Evolutionary conservation across 64 coral and sea anemone species (phyloP).

Genomic region (Stichodactyla helianthus): DNA sequence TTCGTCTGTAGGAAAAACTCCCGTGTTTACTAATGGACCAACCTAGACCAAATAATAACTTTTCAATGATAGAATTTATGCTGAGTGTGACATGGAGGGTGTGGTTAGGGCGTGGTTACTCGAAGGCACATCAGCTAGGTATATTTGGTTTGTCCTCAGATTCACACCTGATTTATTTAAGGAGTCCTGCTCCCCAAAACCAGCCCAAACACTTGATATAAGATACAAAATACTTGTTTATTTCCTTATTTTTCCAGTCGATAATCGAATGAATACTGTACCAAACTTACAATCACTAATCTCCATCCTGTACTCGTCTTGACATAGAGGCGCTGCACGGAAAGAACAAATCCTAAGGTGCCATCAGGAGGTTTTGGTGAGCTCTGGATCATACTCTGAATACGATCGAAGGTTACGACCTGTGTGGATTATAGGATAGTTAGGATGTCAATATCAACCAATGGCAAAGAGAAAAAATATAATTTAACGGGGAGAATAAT

Average conservation of each 20-base stretch:
- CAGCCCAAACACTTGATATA: no score
- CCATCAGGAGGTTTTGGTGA: slow-evolving; percentile 24
- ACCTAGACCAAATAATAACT: not conserved
- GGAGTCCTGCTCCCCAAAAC: no score
- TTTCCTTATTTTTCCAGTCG: not conserved
- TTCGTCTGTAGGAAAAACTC: not conserved
- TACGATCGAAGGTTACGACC: slow-evolving; percentile 22
- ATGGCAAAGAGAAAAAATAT: no score
- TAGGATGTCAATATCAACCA: not conserved
- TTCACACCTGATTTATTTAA: no score
- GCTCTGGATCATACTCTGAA: slow-evolving; percentile 11
- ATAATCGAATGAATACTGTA: not conserved
- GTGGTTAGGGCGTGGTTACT: no score
- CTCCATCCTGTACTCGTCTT: slow-evolving; percentile 60
- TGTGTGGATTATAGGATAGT: not conserved
- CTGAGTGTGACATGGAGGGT: no score
- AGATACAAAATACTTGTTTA: no score
- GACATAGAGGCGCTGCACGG: slow-evolving; percentile 54
- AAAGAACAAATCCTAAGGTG: slow-evolving; percentile 54
- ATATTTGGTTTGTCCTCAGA: no score
- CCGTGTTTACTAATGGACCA: not conserved
- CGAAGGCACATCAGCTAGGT: no score
- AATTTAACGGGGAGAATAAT: no score
- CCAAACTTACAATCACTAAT: slow-evolving; percentile 52
- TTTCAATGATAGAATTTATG: no score